Percentiles rank a stretch among this genome's conserved stretches.
phyloP scores from a whole-genome alignment of 2,113 vertebrate genomes.

The Grallaria varia region DNA sequence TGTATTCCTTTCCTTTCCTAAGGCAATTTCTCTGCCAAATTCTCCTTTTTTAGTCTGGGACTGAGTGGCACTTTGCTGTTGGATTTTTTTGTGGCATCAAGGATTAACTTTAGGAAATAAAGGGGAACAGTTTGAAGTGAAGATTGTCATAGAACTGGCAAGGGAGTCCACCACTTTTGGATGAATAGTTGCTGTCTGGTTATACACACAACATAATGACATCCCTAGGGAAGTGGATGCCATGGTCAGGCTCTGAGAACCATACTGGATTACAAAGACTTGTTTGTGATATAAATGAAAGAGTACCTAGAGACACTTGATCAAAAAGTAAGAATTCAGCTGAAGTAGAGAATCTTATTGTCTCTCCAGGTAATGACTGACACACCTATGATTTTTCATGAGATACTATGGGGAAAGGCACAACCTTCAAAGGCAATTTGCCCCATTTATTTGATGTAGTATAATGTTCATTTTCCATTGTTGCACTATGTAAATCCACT shows the following conservation, averaged over 20 bases:
- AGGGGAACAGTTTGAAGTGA: neutral
- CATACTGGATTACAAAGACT: neutral
- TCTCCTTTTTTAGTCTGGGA: neutral
- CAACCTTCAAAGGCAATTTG: neutral
- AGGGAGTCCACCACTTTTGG: neutral
- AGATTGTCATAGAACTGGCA: neutral
- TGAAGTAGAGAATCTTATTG: neutral
- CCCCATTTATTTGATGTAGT: fast-evolving
- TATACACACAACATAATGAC: neutral
- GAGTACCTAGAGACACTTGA: neutral
- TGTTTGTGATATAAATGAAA: neutral
- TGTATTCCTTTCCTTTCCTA: neutral
- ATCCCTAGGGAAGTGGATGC: neutral
- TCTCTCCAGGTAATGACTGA: neutral
- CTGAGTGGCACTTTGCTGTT: neutral
- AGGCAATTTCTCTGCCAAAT: neutral
- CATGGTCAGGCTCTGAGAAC: neutral
- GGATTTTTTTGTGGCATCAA: neutral
- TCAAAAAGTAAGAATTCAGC: neutral
- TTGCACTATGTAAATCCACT: neutral
- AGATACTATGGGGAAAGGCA: neutral
- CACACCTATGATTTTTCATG: neutral
- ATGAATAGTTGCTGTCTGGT: neutral
- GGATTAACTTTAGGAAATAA: neutral
- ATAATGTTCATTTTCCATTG: neutral